Conservation (phyloP, 2,113 vertebrate species). For the Chascanopsetta lugubris region DNA sequence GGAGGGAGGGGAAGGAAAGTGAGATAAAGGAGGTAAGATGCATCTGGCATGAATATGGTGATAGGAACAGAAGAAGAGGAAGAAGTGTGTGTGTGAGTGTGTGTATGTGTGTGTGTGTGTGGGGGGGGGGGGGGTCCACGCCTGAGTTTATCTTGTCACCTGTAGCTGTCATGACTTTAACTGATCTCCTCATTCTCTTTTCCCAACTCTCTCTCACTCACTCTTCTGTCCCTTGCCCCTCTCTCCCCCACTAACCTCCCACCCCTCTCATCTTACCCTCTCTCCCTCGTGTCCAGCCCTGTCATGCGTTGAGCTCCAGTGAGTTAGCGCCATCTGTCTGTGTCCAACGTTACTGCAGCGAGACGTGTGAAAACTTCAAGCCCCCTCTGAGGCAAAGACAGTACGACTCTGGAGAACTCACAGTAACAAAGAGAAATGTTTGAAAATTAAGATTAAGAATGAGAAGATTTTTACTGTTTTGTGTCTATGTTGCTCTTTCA, state of each 20-base stretch:
- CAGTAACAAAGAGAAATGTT: background rate
- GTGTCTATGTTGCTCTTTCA: background rate
- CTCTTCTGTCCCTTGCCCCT: background rate
- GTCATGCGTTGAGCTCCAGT: slow-evolving; percentile 49
- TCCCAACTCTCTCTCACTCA: slow-evolving; percentile 1
- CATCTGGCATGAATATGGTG: slow-evolving; percentile 15
- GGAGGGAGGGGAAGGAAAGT: background rate
- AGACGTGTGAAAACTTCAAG: background rate
- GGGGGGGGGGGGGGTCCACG: slow-evolving; percentile 10
- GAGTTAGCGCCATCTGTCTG: slow-evolving; percentile 75
- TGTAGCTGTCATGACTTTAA: slow-evolving; percentile 20
- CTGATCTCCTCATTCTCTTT: slow-evolving; percentile 23
- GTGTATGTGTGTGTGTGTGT: too few relatives aligned
- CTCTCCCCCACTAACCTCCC: slow-evolving; percentile 8
- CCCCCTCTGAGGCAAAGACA: background rate
- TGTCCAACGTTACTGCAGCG: slow-evolving; percentile 36
- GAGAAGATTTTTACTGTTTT: background rate
- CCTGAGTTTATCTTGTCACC: slow-evolving; percentile 19
- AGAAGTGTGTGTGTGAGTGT: background rate
- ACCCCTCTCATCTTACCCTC: background rate
- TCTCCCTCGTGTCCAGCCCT: slow-evolving; percentile 14
- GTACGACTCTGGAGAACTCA: background rate
- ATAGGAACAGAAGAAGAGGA: slow-evolving; percentile 15
- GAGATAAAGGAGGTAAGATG: slow-evolving; percentile 2
- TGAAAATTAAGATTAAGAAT: background rate